Evolutionary conservation across 1,140 invertebrate species (phyloP), one percentile per base, ranked within the genome.

Genomic region (Aphelenchoides avenae): DNA sequence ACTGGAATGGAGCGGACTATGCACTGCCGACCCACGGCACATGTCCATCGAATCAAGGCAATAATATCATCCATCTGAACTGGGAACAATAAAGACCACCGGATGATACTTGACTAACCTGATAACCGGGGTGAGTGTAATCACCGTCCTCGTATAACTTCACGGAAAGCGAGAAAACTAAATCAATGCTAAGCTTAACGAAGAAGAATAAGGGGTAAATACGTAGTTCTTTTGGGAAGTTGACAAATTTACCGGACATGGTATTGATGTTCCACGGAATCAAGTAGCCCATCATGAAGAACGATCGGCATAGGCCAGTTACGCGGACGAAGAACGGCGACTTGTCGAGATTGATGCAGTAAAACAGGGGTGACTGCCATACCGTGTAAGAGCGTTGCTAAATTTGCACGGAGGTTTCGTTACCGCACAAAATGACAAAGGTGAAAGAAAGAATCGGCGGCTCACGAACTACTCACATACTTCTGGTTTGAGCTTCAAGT

Each of bases 231-330:
- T n/a, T n/a, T n/a, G n/a, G n/a, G n/a, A n/a, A n/a, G n/a, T n/a
- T n/a, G n/a, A n/a, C n/a, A n/a, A n/a, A n/a, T n/a, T n/a, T n/a
- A n/a, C n/a, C n/a, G 39, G 53, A 61, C 66, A 69, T 69, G 2
- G 67, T 69, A 55, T 69, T 69, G 57, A 69, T 69, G 31, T 70
- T 65, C 56, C 56, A 66, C 42, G 66, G 66, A 41, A 69, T 70
- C 3, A 69, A 49, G 24, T 61, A 66, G 15, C 66, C 66, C 51
- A 70, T 67, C 66, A 69, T 69, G 40, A 69, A 70, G 41, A 66
- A 66, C 22, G 53, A 49, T 37, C 66, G 60, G 11, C 68, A 26
- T 18, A 67, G 20, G 0, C 66, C 66, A 36, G 63, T 66, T 15
- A 71, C 64, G 30, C 66, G 41, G 13, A 70, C 67, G 47, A 69